Evolutionary conservation across 1,140 invertebrate genomes (phyloP), one percentile per base, ranked within the genome.

Genomic region (Caerostris extrusa): DNA sequence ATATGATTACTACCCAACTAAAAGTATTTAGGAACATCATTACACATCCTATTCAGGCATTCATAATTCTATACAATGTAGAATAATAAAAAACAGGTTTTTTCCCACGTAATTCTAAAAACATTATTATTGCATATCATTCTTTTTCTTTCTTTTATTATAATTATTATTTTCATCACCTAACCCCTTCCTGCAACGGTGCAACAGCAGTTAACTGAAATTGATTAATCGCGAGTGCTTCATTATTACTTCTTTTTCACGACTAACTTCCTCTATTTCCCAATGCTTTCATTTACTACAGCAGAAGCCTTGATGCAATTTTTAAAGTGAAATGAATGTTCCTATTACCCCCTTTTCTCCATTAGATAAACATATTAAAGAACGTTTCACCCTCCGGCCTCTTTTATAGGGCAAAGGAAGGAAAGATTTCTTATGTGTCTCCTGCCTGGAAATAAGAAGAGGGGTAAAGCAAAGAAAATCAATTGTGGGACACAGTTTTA

Each of bases 241-340:
- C 2, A 34, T 34, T 34, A 34, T 34, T 34, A 10, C 7, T 7
- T 0, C 17, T 57, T 57, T 58, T n/a, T 56, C 14, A 3, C 3
- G 5, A 3, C 10, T 5, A 10, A 7, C 19, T 8, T 71, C 69
- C 19, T 5, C 71, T 5, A 19, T 7, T 19, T 34, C 34, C 6
- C 10, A 34, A 34, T 34, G 2, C 53, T 77, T 77, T 67, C 71
- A 77, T 77, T 77, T 85, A 85, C 83, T n/a, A 34, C 57, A 85
- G 19, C 34, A 85, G 56, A 55, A 55, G n/a, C 19, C 34, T 34
- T 88, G 64, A 88, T 88, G 86, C 86, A 88, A 64, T 88, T 88
- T n/a, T 88, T 88, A 88, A 88, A 88, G 86, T 88, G 86, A 88
- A 88, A 88, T 88, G 67, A 88, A 88, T 88, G 86, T 64, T 17